Evolutionary conservation across 2,888 invertebrate genomes (phyloP).

Genomic region (Dasysyrphus tricinctus): DNA sequence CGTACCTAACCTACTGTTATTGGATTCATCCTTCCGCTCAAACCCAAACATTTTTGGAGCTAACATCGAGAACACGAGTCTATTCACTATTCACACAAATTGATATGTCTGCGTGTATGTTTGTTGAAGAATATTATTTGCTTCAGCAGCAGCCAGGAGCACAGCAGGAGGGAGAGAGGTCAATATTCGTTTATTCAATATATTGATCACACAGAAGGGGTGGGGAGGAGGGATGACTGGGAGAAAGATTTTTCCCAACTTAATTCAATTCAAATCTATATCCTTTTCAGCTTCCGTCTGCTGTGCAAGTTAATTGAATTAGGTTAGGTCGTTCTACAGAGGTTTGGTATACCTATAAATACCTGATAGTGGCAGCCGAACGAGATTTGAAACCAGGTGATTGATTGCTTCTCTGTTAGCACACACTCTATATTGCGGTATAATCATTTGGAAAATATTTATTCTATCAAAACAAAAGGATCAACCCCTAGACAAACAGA

Average conservation of each 20-base stretch:
- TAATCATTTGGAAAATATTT: constrained; percentile 64
- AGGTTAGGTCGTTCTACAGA: constrained; percentile 52
- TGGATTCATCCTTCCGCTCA: constrained; percentile 24
- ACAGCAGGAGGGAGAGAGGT: constrained; percentile 8
- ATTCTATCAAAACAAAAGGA: constrained; percentile 44
- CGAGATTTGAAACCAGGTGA: constrained; percentile 39
- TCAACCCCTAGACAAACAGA: constrained; percentile 23
- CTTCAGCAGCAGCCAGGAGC: neutral
- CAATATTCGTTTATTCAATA: constrained; percentile 42
- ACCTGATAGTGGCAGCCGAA: constrained; percentile 50
- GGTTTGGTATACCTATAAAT: constrained; percentile 2
- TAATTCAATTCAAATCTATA: constrained; percentile 59
- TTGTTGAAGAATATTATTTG: constrained; percentile 43
- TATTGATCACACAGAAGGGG: constrained; percentile 2
- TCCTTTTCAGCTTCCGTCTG: constrained; percentile 44
- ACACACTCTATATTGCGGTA: constrained; percentile 49
- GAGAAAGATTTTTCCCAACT: constrained; percentile 32
- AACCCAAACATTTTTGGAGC: neutral
- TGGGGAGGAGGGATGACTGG: neutral
- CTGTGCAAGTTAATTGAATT: constrained; percentile 70
- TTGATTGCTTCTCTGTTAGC: constrained; percentile 63
- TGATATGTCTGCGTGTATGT: constrained; percentile 49
- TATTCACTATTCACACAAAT: constrained; percentile 43
- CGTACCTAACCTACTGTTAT: constrained; percentile 37
- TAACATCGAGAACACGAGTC: constrained; percentile 34